Evolutionary conservation across 2,113 vertebrate genomes (phyloP), one percentile per base, ranked within the genome.

Genomic region (Xiphophorus couchianus): DNA sequence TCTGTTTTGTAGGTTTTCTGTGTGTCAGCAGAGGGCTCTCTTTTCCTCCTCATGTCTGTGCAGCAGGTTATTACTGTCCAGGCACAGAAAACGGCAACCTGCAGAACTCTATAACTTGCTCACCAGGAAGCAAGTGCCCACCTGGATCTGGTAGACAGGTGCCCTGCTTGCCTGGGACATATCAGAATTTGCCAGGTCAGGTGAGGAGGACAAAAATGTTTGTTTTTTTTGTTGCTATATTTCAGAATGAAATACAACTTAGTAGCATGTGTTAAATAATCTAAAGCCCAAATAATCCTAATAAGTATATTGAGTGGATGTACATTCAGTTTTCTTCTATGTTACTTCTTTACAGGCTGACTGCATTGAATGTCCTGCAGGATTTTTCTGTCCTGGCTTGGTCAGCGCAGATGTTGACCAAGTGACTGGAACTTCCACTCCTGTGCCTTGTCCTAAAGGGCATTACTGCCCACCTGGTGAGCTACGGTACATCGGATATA

Each of bases 41-140:
- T 90, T 80, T 86, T 74, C 94, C 94, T 90, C 94, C 93, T 82
- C 79, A 92, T 71, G 22, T 90, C 30, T 95, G 95, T 71, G 87
- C 90, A 30, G 90, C 89, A 17, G 95, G 94, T 1, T 93, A 71
- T 70, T 95, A 92, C 78, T 95, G 94, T 74, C 93, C 93, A 35
- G 69, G 83, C 2, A 72, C 74, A 51, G 85, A 81, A 71, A 91
- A 85, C 69, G 31, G 82, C 78, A 92, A 86, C 70, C 75, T 66
- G 60, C 84, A 81, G 54, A 48, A 78, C 51, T 82, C 92, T 28
- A 6, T 86, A 58, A 29, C 89, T n/a, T 98, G 97, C 80, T 94
- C 95, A 37, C 71, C 87, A 74, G 96, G 96, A 62, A 88, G 96
- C 77, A 94, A 89, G 29, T 98, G 97, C 61, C 96, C 97, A n/a